Base-by-base conservation (phyloP, 1,140 invertebrate genomes). In the Archegozetes longisetosus region DNA sequence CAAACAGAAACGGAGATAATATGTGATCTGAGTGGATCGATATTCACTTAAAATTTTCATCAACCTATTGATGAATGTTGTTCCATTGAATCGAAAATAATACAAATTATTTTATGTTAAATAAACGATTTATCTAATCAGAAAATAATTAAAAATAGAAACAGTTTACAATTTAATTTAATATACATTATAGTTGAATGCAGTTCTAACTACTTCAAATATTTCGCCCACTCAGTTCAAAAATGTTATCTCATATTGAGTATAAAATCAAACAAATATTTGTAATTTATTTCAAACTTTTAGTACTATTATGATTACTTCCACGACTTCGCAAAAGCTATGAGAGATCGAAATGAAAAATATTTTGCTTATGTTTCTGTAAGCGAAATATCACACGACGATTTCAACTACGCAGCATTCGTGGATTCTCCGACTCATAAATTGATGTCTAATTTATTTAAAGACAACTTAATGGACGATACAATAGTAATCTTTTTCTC, bases 401-500 rank as follows among this genome's bases (percentile, higher is more conserved):
- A 66, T 49, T 54, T 73, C 25, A 72, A 73, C 56, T 62, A 66
- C 13, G 70, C 68, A 2, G 64, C 65, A 2, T 62, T 64, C 4
- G 66, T 70, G 24, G 73, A 75, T 61, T 61, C 63, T 13, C 66
- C 69, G 17, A 66, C 71, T 51, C 58, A 68, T 22, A 62, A 68
- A n/a, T 71, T 75, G 61, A 23, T 67, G 3, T 56, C 27, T 3
- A 53, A 64, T 14, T 59, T 76, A 14, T 61, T 71, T 27, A 62
- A 67, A 4, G 40, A 28, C 27, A 64, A 64, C 4, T 62, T 64
- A 28, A 64, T 78, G 1, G 72, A 77, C 27, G 74, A 79, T 64
- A 81, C 81, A 0, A 70, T 79, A 0, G 69, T 95, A 0, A 76
- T 96, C 23, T 79, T 94, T 23, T 76, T 92, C 63, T 92, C 89